Base-by-base conservation (phyloP, 2,888 invertebrate genomes). In the Eucera pruinosa region DNA sequence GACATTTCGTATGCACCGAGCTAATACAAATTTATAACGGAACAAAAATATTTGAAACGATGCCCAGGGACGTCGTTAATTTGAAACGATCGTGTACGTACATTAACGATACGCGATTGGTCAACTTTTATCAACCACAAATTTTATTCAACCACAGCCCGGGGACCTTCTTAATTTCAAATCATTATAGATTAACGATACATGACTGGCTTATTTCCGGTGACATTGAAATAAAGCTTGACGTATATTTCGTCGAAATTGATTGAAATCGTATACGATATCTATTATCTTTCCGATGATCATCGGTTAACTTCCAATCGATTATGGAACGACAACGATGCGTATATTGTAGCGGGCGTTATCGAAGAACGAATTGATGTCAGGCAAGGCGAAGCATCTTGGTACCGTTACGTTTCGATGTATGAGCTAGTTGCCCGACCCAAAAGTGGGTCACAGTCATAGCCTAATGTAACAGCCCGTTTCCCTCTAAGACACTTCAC, bases 351-450 rank as follows among this genome's bases (percentile, higher is more conserved):
- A 43, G 20, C 74, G 55, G 54, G 68, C 39, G 71, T 85, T 85
- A 85, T 76, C 83, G 83, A 74, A 45, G 72, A 78, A 83, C 79
- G 90, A 90, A 91, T 91, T 87, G 89, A 90, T 91, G 91, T 89
- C 90, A 90, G 83, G 71, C 87, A 84, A 82, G 87, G 81, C 86
- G 81, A 87, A 88, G 88, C 87, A 89, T 89, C 87, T 85, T 77
- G 84, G 90, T 92, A 91, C 91, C 92, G 92, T 92, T 92, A 92
- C 87, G 88, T 89, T 91, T 90, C 88, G 87, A 90, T 89, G 90
- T 91, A 89, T 89, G 89, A 90, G 90, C 89, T 89, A 89, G 91
- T 89, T 89, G 89, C 84, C 87, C 84, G 80, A 86, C 74, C 78
- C 85, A 85, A 88, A 91, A 90, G 91, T 92, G 79, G 91, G 92